Conservation (phyloP, 2,113 vertebrate genomes). For the Kryptolebias marmoratus region DNA sequence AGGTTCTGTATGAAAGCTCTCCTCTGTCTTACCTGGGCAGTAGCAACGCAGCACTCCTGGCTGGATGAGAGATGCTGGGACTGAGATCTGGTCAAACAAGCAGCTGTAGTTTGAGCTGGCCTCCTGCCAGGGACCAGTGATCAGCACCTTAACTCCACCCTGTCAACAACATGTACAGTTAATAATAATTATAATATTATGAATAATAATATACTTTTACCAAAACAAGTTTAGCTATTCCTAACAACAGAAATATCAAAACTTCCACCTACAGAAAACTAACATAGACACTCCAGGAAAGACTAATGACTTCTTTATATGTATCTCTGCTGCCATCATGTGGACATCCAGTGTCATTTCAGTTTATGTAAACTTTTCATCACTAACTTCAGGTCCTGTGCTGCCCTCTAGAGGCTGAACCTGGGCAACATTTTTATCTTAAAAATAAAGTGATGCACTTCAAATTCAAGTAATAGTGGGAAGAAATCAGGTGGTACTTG, state of each 20-base stretch:
- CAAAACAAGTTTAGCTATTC: not conserved
- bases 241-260: not conserved
- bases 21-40: constrained; percentile 89
- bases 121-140: constrained; percentile 98
- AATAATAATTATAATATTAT: not conserved
- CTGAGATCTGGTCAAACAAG: constrained; percentile 98
- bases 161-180: constrained; percentile 65
- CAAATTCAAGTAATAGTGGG: too few species aligned
- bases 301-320: not conserved
- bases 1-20: not conserved
- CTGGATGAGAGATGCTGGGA: constrained; percentile 97
- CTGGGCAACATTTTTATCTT: constrained; percentile 9
- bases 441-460: not conserved
- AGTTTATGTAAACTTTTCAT: not conserved
- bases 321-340: constrained; percentile 60
- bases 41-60: constrained; percentile 98
- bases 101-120: constrained; percentile 98
- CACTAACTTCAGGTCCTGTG: not conserved
- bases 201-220: not conserved
- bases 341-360: constrained; percentile 23
- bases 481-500: too few species aligned
- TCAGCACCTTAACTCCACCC: constrained; percentile 98
- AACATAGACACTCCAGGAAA: not conserved
- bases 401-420: constrained; percentile 41
- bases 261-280: not conserved